Evolutionary conservation across 2,113 vertebrate genomes (phyloP), one percentile per base, ranked within the genome.

Genomic region (Oxyruncus cristatus): DNA sequence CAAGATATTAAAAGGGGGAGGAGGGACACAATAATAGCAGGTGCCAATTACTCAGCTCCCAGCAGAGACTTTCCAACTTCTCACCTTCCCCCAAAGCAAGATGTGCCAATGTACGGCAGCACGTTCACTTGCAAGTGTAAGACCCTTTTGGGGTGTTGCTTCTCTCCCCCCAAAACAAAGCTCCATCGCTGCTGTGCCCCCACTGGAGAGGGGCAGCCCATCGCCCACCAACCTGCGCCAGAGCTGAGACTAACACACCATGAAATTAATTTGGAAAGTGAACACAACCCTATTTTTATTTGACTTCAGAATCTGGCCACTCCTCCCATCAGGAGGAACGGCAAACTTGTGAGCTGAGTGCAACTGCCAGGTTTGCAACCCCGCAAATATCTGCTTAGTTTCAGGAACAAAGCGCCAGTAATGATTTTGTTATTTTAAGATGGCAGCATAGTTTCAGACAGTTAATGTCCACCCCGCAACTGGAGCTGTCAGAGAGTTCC

Each of bases 81-180:
- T 95, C 94, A 91, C 95, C 95, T 95, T 97, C 93, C 94, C 94
- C 90, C 92, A 92, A 92, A 90, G 93, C 86, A 97, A 97, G 95
- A 95, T 94, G 95, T 89, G 96, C 68, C 39, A 22, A 78, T 72
- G 65, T 22, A 91, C 2, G 24, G 89, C 91, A 91, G 58, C 91
- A 39, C 50, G 1, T 26, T 72, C 14, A 30, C 89, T 66, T 23
- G 26, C 46, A 10, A 78, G 85, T 4, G 58, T 58, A 83, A 78
- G 92, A 70, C 80, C 85, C 91, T 71, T n/a, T 6, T 1, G 21
- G 50, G 47, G 24, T 3, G 37, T 12, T 22, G 74, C n/a, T 67
- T 16, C 61, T 44, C 63, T 30, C 24, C 61, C 52, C 3, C 3
- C 46, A 5, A 6, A 33, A 74, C 66, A 41, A 30, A 62, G 73